phyloP scores from a whole-genome alignment of 1,140 invertebrate species.

The Drosophila pachea region DNA sequence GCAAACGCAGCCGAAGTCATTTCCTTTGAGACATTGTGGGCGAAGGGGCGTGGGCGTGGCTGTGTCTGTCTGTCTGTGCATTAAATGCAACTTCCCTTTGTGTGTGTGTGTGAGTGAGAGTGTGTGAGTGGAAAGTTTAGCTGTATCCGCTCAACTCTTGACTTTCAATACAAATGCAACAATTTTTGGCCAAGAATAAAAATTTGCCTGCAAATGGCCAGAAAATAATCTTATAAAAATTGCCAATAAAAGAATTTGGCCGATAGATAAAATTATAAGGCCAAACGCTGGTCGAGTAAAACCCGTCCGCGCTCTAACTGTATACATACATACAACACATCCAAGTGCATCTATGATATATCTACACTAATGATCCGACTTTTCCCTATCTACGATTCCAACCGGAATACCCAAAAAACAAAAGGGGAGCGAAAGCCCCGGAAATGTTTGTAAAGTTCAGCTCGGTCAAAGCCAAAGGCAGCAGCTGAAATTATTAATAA shows the following conservation, averaged over 20 bases:
- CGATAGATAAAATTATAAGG: conserved; percentile 10
- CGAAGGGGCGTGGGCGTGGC: conserved; percentile 4
- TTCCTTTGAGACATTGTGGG: conserved; percentile 46
- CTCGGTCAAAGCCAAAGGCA: conserved; percentile 26
- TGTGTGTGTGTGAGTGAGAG: conserved; percentile 6
- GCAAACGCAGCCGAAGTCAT: conserved; percentile 28
- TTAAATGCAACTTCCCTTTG: conserved; percentile 43
- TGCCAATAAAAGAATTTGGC: conserved; percentile 3
- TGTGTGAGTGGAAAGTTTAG: conserved; percentile 28
- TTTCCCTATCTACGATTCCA: not conserved
- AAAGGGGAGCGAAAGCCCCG: conserved; percentile 1
- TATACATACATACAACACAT: no score
- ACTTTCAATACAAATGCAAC: conserved; percentile 40
- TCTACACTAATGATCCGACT: no score
- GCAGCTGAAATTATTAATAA: conserved; percentile 37
- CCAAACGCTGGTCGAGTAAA: not conserved
- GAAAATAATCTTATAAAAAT: conserved; percentile 31
- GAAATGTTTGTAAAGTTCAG: conserved; percentile 33
- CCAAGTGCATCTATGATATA: no score
- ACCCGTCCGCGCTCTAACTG: no score
- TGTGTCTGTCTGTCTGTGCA: conserved; percentile 28
- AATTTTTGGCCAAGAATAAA: conserved; percentile 39
- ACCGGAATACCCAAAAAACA: not conserved
- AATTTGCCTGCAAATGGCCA: conserved; percentile 27
- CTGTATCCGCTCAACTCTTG: conserved; percentile 21